Evolutionary conservation across 2,113 vertebrate species (phyloP).

Genomic region (Pycnonotus jocosus): DNA sequence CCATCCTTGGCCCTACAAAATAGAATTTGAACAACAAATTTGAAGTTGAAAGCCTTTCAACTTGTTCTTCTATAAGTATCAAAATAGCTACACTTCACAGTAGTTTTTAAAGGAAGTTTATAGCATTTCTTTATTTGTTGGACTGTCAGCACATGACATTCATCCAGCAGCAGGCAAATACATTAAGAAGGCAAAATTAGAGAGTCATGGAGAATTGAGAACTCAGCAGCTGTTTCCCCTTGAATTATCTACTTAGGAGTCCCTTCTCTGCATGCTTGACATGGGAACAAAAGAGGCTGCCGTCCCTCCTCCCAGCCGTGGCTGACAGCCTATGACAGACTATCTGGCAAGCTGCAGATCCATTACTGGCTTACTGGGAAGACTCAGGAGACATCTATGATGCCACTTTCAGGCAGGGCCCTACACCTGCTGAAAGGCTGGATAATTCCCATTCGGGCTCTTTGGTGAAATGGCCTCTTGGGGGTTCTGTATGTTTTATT

Average conservation of each 20-base stretch:
- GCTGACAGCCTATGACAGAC: slow-evolving; percentile 55
- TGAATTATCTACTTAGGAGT: slow-evolving; percentile 40
- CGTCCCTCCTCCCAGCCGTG: slow-evolving; percentile 26
- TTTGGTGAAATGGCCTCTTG: slow-evolving; percentile 9
- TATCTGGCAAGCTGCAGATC: slow-evolving; percentile 45
- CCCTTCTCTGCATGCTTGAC: slow-evolving; percentile 31
- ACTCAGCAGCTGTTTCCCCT: slow-evolving; percentile 58
- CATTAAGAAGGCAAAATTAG: slow-evolving; percentile 2
- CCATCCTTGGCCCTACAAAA: not conserved
- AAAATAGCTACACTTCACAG: not conserved
- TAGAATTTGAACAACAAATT: not conserved
- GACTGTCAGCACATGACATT: not conserved
- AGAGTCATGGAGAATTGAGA: slow-evolving; percentile 23
- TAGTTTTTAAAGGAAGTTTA: not conserved
- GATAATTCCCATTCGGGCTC: not conserved
- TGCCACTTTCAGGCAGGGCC: slow-evolving; percentile 28
- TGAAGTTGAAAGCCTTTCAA: not conserved
- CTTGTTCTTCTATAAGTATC: not conserved
- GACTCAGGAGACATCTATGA: slow-evolving; percentile 37
- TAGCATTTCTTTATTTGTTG: not conserved
- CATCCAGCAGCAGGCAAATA: slow-evolving; percentile 20
- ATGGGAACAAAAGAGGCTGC: slow-evolving; percentile 45
- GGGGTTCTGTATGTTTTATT: slow-evolving; percentile 52
- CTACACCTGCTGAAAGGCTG: slow-evolving; percentile 42
- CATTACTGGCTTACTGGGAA: slow-evolving; percentile 24